Conservation (phyloP, 2,888 invertebrate genomes). For the Bombyx huttoni region DNA sequence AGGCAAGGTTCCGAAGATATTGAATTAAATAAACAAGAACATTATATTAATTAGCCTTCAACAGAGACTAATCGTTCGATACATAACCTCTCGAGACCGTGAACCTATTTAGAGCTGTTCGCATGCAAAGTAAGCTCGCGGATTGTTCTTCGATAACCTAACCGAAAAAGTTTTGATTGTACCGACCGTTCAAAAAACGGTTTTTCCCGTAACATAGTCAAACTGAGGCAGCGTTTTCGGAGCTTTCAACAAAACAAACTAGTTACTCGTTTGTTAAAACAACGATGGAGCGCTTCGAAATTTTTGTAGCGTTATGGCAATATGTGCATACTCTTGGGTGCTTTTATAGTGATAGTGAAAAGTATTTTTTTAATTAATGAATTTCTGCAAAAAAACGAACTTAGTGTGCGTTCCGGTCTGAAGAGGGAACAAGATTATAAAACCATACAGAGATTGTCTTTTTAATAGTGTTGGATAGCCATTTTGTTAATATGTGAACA, state of each 20-base stretch:
- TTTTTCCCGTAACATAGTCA: constrained; percentile 15
- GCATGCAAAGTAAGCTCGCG: constrained; percentile 15
- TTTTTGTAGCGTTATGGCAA: constrained; percentile 15
- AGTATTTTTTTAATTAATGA: not conserved
- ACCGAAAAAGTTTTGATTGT: constrained; percentile 55
- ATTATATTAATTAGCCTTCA: too few species aligned
- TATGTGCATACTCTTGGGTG: constrained; percentile 2
- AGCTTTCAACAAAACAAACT: constrained; percentile 19
- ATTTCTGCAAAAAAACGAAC: not conserved
- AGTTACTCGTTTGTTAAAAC: constrained; percentile 10
- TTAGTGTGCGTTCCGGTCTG: too few species aligned
- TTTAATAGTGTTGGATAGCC: too few species aligned
- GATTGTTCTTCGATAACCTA: constrained; percentile 45
- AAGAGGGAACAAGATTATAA: too few species aligned
- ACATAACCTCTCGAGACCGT: not conserved
- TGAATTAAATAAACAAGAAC: too few species aligned
- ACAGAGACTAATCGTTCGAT: too few species aligned
- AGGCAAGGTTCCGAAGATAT: too few species aligned
- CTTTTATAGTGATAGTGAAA: not conserved
- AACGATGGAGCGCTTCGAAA: constrained; percentile 13
- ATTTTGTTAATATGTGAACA: too few species aligned
- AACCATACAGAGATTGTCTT: too few species aligned
- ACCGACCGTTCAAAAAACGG: constrained; percentile 16
- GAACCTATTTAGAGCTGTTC: constrained; percentile 34
- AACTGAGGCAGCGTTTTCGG: constrained; percentile 22